A percentile compares a stretch with the other conserved stretches of the same genome.
Evolutionary conservation across 2,888 invertebrate genomes (phyloP).

Genomic region (Thera obeliscata): DNA sequence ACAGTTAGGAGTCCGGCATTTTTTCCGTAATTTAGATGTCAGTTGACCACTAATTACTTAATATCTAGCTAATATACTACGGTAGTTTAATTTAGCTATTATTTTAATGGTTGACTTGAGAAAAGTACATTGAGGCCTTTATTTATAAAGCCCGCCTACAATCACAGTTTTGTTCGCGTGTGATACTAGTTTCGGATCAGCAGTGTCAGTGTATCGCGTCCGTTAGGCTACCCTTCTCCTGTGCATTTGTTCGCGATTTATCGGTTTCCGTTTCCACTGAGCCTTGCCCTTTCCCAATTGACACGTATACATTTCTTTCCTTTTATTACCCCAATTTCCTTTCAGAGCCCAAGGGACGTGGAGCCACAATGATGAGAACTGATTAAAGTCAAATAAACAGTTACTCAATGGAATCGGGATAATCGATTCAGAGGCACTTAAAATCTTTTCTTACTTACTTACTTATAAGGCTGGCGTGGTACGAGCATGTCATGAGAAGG

Average conservation of each 20-base stretch:
- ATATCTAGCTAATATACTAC: no score
- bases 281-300: slow-evolving; percentile 39
- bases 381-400: slow-evolving; percentile 1
- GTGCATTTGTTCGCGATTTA: slow-evolving; percentile 41
- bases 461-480: no score
- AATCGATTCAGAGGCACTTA: neutral
- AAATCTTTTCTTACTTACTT: no score
- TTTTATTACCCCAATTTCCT: slow-evolving; percentile 41
- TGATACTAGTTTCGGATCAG: neutral
- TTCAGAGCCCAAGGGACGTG: slow-evolving; percentile 17
- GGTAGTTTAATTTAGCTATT: no score
- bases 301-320: slow-evolving; percentile 41
- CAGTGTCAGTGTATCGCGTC: slow-evolving; percentile 11
- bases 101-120: no score
- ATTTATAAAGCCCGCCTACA: no score
- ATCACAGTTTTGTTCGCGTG: neutral
- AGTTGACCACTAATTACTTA: no score
- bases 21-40: no score
- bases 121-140: no score
- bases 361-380: neutral
- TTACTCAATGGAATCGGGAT: neutral
- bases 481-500: no score
- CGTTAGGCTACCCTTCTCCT: slow-evolving; percentile 32
- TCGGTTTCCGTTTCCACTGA: slow-evolving; percentile 38
- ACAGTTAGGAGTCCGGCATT: no score